Base-by-base conservation (phyloP, 2,888 invertebrate species). In the Digitonthophagus gazella region DNA sequence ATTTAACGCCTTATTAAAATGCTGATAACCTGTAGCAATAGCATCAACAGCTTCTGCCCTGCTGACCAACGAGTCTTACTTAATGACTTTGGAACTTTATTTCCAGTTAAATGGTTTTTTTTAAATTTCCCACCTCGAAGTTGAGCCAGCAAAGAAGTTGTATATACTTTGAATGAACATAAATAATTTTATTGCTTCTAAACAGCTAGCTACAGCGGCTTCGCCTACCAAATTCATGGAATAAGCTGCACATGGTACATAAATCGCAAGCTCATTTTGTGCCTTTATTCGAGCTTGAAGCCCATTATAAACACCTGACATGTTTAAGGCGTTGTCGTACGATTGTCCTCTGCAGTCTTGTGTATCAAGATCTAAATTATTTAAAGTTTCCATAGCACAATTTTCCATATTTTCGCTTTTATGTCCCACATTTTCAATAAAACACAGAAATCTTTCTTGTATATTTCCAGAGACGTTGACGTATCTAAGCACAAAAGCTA, bases 61-160 rank as follows among this genome's bases (percentile, higher is more conserved):
- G n/a, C n/a, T n/a, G n/a, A n/a, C n/a, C n/a, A n/a, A n/a, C n/a
- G n/a, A n/a, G n/a, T n/a, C n/a, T n/a, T n/a, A n/a, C n/a, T n/a
- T n/a, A n/a, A n/a, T n/a, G n/a, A n/a, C n/a, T n/a, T n/a, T n/a
- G n/a, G n/a, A n/a, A n/a, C n/a, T n/a, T n/a, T n/a, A n/a, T n/a
- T n/a, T n/a, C n/a, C n/a, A n/a, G n/a, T n/a, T n/a, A n/a, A n/a
- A n/a, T n/a, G n/a, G n/a, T n/a, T n/a, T n/a, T n/a, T n/a, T n/a
- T n/a, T n/a, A n/a, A 56, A 56, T 56, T 56, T 14, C 56, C 67
- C 61, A 63, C 11, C 67, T 19, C 11, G 11, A 11, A 19, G 68
- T 68, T 28, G 68, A 68, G 15, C 56, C 65, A 22, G 68, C 15
- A 65, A 68, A 68, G 57, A 68, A 68, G 19, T 64, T 68, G 55